These are phyloP conservation scores for Coregonus clupeaformis DNA, from an alignment of 2,113 vertebrate genomes.

Conservation along the genomic window DNA sequence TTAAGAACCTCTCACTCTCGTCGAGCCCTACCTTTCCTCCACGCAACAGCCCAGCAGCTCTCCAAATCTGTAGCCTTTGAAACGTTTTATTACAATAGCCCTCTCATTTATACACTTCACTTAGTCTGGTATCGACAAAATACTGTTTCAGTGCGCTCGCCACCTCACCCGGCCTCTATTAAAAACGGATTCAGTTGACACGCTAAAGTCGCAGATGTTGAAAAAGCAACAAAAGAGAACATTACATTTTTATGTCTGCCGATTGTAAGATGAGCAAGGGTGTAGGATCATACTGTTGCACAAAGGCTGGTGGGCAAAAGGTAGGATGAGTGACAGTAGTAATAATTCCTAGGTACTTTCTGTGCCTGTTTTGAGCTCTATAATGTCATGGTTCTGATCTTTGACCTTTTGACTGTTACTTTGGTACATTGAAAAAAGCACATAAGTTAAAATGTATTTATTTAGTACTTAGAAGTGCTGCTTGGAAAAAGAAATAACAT, in stretches of 20 bases:
- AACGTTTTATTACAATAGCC: conserved; percentile 19
- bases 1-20: conserved; percentile 15
- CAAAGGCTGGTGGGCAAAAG: no score
- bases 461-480: no score
- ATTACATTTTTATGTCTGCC: not conserved
- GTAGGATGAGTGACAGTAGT: not conserved
- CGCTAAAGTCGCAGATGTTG: not conserved
- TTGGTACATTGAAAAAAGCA: no score
- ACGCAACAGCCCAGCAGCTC: not conserved
- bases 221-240: not conserved
- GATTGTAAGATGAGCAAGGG: not conserved
- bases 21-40: not conserved
- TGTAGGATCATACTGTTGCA: not conserved
- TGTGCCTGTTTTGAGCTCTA: no score
- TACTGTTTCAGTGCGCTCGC: not conserved
- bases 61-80: conserved; percentile 2
- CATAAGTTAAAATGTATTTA: no score
- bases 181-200: not conserved
- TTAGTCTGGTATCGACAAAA: conserved; percentile 5
- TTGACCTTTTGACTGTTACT: no score
- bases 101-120: conserved; percentile 19
- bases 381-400: no score
- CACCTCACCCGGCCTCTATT: not conserved
- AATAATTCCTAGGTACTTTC: not conserved
- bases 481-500: no score